A percentile compares a stretch with the other conserved stretches of the same genome.
Conservation (phyloP, 2,888 invertebrate species). For the Corythucha ciliata region DNA sequence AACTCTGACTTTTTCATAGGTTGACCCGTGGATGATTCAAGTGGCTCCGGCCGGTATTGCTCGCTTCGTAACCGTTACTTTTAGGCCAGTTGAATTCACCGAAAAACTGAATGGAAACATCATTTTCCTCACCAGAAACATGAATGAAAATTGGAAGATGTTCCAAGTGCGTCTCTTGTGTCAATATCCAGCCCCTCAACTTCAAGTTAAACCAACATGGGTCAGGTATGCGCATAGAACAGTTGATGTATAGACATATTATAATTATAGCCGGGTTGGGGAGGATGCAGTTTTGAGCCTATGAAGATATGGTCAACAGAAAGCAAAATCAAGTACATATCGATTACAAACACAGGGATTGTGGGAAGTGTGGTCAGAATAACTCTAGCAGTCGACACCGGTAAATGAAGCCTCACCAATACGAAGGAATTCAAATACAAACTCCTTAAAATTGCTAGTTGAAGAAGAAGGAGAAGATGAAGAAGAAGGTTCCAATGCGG, state of each 20-base stretch:
- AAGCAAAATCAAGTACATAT: conserved; percentile 10
- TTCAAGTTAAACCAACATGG: conserved; percentile 11
- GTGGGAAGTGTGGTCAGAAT: conserved; percentile 6
- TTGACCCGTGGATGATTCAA: conserved; percentile 20
- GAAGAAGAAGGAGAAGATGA: no score
- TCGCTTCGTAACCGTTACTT: conserved; percentile 6
- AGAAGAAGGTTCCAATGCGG: background rate
- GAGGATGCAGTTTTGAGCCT: conserved; percentile 19
- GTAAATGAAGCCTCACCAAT: no score
- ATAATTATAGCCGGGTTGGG: no score
- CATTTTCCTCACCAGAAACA: conserved; percentile 14
- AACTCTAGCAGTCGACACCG: no score
- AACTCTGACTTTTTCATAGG: conserved; percentile 2
- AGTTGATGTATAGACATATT: no score
- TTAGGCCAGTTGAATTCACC: conserved; percentile 11
- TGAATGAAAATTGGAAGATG: conserved; percentile 14
- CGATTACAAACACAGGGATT: conserved; percentile 14
- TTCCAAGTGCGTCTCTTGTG: conserved; percentile 20
- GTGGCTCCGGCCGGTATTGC: conserved; percentile 9
- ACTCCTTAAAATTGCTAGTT: no score
- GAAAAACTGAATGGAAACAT: conserved; percentile 16
- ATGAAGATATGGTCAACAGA: conserved; percentile 15
- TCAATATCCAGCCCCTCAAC: conserved; percentile 11
- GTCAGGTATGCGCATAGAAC: no score
- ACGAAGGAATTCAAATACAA: no score